These are phyloP conservation scores for Cephalopachus bancanus DNA, from an alignment of 2,797 vertebrate species.

Conservation along the genomic window DNA sequence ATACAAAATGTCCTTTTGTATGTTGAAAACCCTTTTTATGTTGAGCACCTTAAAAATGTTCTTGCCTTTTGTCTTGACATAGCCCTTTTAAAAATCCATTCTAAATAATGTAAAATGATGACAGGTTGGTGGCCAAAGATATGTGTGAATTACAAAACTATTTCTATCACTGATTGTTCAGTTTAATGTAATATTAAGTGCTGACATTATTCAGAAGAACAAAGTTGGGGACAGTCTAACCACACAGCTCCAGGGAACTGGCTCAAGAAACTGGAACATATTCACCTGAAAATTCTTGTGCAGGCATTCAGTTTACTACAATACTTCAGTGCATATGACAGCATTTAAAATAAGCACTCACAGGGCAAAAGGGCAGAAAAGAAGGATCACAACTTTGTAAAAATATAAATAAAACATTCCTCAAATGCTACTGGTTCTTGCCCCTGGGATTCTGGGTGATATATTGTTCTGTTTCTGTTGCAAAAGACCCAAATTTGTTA, in stretches of 20 bases:
- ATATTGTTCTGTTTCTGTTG: neutral
- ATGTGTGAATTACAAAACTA: neutral
- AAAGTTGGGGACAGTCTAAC: neutral
- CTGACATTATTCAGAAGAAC: neutral
- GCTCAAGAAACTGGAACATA: rapidly evolving
- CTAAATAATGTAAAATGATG: neutral
- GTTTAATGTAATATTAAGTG: rapidly evolving
- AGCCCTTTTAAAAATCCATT: neutral
- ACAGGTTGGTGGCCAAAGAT: neutral
- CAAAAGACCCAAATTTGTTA: neutral
- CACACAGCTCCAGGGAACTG: rapidly evolving
- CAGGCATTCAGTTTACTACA: no score
- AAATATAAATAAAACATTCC: neutral
- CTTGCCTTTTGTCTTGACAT: neutral
- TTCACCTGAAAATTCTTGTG: neutral
- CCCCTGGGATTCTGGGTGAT: neutral
- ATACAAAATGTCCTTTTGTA: neutral
- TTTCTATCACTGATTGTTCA: rapidly evolving
- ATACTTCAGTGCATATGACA: neutral
- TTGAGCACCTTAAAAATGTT: neutral
- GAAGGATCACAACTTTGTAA: neutral
- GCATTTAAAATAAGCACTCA: neutral
- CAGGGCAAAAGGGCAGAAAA: neutral
- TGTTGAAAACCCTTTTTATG: neutral
- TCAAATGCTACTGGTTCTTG: neutral